Base-by-base conservation (phyloP, 2,888 invertebrate genomes). In the Parascotia fuliginaria region DNA sequence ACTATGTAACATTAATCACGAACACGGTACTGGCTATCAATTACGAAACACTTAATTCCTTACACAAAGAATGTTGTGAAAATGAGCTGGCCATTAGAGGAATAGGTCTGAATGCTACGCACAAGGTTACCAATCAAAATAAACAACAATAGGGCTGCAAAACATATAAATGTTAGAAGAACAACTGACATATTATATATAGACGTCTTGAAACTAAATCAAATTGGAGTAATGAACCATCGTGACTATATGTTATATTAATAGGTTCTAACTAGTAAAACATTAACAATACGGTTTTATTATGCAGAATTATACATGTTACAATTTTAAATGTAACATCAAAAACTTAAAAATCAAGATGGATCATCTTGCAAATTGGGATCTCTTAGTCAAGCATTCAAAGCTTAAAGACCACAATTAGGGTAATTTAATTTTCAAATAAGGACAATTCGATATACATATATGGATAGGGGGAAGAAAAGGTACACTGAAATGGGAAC, bases 71-170 rank as follows among this genome's bases (percentile, higher is more conserved):
- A 55, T 44, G 32, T 38, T 63, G 34, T 42, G 42, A 60, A 53
- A 48, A 33, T 15, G 9, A 39, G 15, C 6, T 9, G 9, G 48
- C 50, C 27, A 42, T 52, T 45, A 37, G 3, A 16, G 13, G 13
- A 28, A 42, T 38, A 38, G 61, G 67, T 65, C 45, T 52, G 56
- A 64, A 62, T 46, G 46, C 51, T 61, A 56, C 53, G 55, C 63
- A 66, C 69, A 56, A 69, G 66, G 73, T 48, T 71, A 66, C 61
- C 74, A 75, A 75, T 60, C 58, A 55, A 53, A 37, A 51, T 24
- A 51, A 31, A 50, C 53, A 49, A 65, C 54, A 55, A 47, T 56
- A 70, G 64, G 67, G 62, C 34, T 70, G 48, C 46, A 7, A 19
- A 36, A n/a, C 6, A 11, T 11, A 3, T n/a, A 19, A 34, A 19